phyloP scores from a whole-genome alignment of 2,113 vertebrate genomes.

The Cheilinus undulatus region DNA sequence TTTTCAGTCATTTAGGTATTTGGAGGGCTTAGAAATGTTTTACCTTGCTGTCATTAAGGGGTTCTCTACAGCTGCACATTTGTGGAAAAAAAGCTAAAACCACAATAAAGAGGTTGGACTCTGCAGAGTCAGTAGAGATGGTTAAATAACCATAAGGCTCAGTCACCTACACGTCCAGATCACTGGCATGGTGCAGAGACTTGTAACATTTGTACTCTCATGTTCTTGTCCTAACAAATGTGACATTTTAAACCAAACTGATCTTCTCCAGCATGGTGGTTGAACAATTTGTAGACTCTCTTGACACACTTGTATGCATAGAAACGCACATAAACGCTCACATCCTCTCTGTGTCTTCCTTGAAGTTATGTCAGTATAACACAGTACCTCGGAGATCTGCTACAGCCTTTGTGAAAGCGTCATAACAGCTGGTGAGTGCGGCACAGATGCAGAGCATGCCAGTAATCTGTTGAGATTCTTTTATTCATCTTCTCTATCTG shows the following conservation, averaged over 20 bases:
- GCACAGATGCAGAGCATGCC: conserved; percentile 68
- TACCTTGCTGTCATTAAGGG: not conserved
- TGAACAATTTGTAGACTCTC: conserved; percentile 54
- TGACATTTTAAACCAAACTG: conserved; percentile 62
- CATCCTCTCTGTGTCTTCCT: conserved; percentile 45
- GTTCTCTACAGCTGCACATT: conserved; percentile 8
- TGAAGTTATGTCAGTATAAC: conserved; percentile 67
- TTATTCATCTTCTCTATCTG: conserved; percentile 66
- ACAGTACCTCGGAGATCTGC: conserved; percentile 54
- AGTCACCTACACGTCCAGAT: not conserved
- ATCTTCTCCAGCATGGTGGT: conserved; percentile 49
- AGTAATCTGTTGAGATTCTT: conserved; percentile 80
- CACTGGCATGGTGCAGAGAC: conserved; percentile 16
- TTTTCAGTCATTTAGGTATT: conserved; percentile 12
- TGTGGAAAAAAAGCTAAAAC: not conserved
- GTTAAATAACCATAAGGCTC: not conserved
- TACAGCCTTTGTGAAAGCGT: conserved; percentile 48
- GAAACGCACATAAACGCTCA: conserved; percentile 5
- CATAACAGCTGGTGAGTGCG: conserved; percentile 72
- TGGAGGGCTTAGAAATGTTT: not conserved
- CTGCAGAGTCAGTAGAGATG: not conserved
- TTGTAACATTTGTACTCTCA: conserved; percentile 12
- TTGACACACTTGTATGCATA: conserved; percentile 29
- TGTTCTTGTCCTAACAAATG: conserved; percentile 46
- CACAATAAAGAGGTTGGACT: not conserved